Conservation (phyloP, 53 echinoderm and acorn worm species). For the Arbacia lixula region DNA sequence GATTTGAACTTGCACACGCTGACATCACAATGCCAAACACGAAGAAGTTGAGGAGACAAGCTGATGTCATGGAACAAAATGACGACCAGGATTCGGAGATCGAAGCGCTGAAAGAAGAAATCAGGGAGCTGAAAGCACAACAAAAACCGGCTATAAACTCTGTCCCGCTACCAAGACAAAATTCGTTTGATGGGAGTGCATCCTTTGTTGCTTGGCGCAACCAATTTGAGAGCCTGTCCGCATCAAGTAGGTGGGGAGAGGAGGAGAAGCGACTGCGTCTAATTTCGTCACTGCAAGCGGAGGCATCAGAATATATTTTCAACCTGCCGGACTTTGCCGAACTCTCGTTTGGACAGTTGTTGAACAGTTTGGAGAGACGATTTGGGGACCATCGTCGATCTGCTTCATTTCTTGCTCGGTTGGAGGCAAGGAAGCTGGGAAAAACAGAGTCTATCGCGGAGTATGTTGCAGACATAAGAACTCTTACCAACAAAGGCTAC, state of each 20-base stretch:
- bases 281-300: background rate
- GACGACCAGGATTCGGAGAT: too few species aligned
- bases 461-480: conserved; percentile 45
- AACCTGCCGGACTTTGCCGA: background rate
- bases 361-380: background rate
- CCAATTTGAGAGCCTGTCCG: background rate
- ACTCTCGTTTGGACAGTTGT: background rate
- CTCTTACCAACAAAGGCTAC: conserved; percentile 22
- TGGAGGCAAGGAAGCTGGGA: background rate
- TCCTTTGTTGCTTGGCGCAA: background rate
- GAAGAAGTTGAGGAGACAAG: too few species aligned
- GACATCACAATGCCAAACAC: too few species aligned
- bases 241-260: background rate
- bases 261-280: conserved; percentile 4
- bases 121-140: too few species aligned
- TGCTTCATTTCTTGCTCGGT: background rate
- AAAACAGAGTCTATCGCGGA: conserved; percentile 4
- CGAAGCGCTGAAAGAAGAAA: too few species aligned
- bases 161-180: conserved; percentile 2
- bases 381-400: conserved; percentile 14
- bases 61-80: too few species aligned
- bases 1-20: too few species aligned
- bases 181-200: background rate
- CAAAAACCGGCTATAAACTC: too few species aligned
- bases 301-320: conserved; percentile 23